A percentile compares a stretch with the other conserved stretches of the same genome.
Evolutionary conservation across 1,140 invertebrate species (phyloP).

Genomic region (Semibalanus balanoides): DNA sequence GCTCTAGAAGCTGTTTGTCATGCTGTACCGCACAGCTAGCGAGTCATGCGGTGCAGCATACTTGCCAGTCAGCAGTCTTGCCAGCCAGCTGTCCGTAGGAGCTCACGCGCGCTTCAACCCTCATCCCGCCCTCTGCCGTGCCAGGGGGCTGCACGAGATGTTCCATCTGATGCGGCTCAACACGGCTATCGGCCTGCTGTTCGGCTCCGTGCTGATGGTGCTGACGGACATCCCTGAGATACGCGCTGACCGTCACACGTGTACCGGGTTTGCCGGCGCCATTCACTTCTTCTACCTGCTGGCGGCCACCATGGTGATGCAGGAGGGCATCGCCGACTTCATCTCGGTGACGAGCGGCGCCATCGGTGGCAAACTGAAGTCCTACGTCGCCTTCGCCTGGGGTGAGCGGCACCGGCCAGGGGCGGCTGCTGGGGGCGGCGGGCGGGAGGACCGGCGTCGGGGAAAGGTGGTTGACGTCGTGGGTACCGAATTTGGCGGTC

Average conservation of each 20-base stretch:
- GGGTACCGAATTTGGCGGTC: too few species aligned
- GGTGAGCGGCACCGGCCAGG: slow-evolving; percentile 13
- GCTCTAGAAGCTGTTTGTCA: neutral
- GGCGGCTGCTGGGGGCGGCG: too few species aligned
- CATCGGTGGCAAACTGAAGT: slow-evolving; percentile 23
- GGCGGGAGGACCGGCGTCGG: too few species aligned
- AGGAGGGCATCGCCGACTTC: slow-evolving; percentile 24
- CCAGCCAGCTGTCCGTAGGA: neutral
- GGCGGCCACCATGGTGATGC: slow-evolving; percentile 21
- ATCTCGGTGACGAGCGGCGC: slow-evolving; percentile 25
- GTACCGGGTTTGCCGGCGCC: slow-evolving; percentile 23
- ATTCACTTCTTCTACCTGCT: slow-evolving; percentile 25
- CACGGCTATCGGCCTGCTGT: slow-evolving; percentile 20
- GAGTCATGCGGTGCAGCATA: too few species aligned
- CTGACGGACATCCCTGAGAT: slow-evolving; percentile 20
- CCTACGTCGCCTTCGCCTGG: slow-evolving; percentile 23
- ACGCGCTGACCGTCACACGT: slow-evolving; percentile 18
- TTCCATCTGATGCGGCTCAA: slow-evolving; percentile 26
- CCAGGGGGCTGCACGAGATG: slow-evolving; percentile 24
- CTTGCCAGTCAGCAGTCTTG: too few species aligned
- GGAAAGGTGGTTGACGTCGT: too few species aligned
- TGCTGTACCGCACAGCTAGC: neutral
- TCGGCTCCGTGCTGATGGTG: slow-evolving; percentile 21
- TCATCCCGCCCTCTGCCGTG: neutral
- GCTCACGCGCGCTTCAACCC: neutral